A percentile compares a stretch with the other conserved stretches of the same genome.
Conservation (phyloP, 2,888 invertebrate species). For the Lithodes maja region DNA sequence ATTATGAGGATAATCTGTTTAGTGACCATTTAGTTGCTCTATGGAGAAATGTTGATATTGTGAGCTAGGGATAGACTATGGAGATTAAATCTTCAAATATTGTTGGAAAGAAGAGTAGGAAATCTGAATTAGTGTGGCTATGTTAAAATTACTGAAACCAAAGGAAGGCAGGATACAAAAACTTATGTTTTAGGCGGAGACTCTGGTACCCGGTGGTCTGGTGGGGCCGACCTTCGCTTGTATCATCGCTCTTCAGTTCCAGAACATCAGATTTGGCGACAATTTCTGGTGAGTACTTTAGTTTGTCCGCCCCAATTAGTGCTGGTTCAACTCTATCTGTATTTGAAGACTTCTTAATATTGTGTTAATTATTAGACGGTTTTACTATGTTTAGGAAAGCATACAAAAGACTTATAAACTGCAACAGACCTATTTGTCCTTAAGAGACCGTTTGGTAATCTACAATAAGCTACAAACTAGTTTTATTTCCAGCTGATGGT, state of each 20-base stretch:
- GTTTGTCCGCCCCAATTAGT: background rate
- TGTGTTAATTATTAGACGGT: background rate
- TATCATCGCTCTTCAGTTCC: slow-evolving; percentile 56
- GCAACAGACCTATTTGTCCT: background rate
- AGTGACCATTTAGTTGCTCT: no score
- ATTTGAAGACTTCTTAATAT: no score
- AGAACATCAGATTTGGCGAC: slow-evolving; percentile 31
- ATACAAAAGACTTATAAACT: background rate
- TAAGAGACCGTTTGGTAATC: no score
- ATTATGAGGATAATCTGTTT: no score
- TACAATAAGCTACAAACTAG: no score
- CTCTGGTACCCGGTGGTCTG: slow-evolving; percentile 23
- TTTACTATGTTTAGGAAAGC: background rate
- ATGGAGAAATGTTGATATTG: background rate
- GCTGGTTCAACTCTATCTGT: no score
- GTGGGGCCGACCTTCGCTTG: slow-evolving; percentile 67
- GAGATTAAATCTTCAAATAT: background rate
- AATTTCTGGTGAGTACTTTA: slow-evolving; percentile 57
- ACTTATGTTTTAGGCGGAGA: slow-evolving; percentile 40
- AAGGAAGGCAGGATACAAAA: background rate
- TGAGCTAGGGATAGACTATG: background rate
- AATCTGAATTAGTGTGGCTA: no score
- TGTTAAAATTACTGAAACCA: background rate
- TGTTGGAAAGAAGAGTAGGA: background rate
- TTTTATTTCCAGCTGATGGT: no score